phyloP scores from a whole-genome alignment of 2,888 invertebrate species.

The Electrophaes corylata region DNA sequence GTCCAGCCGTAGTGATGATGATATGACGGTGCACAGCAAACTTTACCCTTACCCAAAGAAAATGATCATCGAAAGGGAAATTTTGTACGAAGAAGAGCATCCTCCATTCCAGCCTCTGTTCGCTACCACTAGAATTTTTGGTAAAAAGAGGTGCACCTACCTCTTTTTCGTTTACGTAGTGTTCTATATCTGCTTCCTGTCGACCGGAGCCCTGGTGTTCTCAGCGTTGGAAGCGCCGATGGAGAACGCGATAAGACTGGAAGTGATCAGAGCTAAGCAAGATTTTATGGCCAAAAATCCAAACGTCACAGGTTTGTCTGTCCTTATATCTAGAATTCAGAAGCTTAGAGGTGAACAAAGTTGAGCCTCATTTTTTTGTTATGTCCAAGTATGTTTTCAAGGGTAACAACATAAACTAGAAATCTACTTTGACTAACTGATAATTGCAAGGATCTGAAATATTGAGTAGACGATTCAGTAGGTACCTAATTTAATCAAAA shows the following conservation, averaged over 20 bases:
- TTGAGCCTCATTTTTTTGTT: too few species aligned
- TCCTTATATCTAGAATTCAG: too few species aligned
- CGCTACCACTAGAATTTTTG: slow-evolving; percentile 74
- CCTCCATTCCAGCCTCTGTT: slow-evolving; percentile 75
- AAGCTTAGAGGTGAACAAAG: too few species aligned
- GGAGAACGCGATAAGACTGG: slow-evolving; percentile 82
- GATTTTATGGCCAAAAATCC: slow-evolving; percentile 85
- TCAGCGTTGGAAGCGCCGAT: slow-evolving; percentile 86
- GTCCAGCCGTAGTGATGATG: slow-evolving; percentile 71
- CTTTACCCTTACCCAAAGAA: slow-evolving; percentile 74
- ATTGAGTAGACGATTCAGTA: too few species aligned
- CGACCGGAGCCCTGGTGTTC: slow-evolving; percentile 88
- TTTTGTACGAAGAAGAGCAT: slow-evolving; percentile 75
- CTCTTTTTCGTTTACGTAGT: slow-evolving; percentile 81
- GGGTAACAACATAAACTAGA: too few species aligned
- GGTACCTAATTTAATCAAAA: too few species aligned
- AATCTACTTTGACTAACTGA: too few species aligned
- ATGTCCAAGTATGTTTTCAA: too few species aligned
- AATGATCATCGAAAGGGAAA: slow-evolving; percentile 69
- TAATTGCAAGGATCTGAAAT: too few species aligned
- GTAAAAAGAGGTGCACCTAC: slow-evolving; percentile 81
- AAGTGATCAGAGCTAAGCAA: slow-evolving; percentile 78
- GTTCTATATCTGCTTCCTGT: slow-evolving; percentile 86
- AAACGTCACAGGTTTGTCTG: slow-evolving; percentile 86
- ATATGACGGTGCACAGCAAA: slow-evolving; percentile 78